These are phyloP conservation scores for Pimephales promelas DNA, from an alignment of 2,113 vertebrate genomes.

Conservation along the genomic window DNA sequence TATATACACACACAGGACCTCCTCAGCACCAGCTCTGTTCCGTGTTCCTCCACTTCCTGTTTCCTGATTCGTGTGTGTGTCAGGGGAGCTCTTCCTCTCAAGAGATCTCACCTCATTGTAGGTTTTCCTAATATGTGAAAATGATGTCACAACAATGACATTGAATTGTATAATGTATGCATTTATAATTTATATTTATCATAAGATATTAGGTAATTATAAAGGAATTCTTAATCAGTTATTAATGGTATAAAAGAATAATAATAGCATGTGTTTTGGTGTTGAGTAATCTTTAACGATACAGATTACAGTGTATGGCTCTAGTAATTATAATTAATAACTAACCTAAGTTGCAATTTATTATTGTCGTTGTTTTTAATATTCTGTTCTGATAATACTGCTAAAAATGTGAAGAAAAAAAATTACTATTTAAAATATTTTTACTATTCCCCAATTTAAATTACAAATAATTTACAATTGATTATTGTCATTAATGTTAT, in stretches of 20 bases:
- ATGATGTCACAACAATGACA: background rate
- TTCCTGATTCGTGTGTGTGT: background rate
- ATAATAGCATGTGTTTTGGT: background rate
- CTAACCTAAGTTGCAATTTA: background rate
- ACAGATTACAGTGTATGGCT: background rate
- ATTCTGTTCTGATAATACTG: too few relatives aligned
- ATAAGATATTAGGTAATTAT: background rate
- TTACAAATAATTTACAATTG: background rate
- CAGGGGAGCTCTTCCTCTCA: background rate
- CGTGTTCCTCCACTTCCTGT: background rate
- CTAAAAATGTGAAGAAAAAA: too few relatives aligned
- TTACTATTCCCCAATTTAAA: too few relatives aligned
- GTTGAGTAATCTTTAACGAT: background rate
- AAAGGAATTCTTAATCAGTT: background rate
- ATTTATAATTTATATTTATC: background rate
- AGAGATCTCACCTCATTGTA: background rate
- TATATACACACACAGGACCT: slow-evolving; percentile 52
- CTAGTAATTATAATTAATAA: background rate
- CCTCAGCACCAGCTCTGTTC: background rate
- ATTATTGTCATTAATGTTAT: too few relatives aligned
- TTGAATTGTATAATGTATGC: background rate
- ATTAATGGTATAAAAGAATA: background rate
- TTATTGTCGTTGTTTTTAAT: too few relatives aligned
- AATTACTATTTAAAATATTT: too few relatives aligned
- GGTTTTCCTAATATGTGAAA: background rate